Percentiles rank a stretch among this genome's conserved stretches.
Conservation (phyloP, 1,140 invertebrate genomes). For the Augochlora pura region DNA sequence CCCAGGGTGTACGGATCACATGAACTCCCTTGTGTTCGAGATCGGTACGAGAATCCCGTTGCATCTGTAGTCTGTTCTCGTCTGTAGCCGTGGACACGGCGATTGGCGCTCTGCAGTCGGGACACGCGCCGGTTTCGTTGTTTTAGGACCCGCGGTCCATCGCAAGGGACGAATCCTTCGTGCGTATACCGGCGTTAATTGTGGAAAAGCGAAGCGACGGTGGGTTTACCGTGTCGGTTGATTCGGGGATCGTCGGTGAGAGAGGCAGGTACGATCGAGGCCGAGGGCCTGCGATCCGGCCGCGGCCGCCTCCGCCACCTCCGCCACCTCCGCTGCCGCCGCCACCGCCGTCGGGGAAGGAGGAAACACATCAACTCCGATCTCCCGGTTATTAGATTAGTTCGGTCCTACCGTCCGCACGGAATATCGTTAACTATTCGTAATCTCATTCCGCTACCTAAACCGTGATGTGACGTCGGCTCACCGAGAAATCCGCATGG, state of each 20-base stretch:
- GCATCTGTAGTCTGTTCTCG: neutral
- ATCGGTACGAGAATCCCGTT: neutral
- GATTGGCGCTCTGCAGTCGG: slow-evolving; percentile 37
- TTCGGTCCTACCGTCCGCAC: slow-evolving; percentile 56
- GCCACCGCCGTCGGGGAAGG: neutral
- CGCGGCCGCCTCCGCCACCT: too few species aligned
- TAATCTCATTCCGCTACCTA: slow-evolving; percentile 58
- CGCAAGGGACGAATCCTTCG: slow-evolving; percentile 48
- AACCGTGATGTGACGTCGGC: slow-evolving; percentile 51
- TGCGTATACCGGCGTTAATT: slow-evolving; percentile 63
- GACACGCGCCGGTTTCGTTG: slow-evolving; percentile 64
- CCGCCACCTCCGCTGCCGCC: too few species aligned
- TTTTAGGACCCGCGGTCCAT: slow-evolving; percentile 65
- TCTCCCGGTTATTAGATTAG: slow-evolving; percentile 65
- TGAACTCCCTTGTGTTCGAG: too few species aligned
- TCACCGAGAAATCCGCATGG: slow-evolving; percentile 51
- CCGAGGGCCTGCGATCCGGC: slow-evolving; percentile 1
- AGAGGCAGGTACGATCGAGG: slow-evolving; percentile 32
- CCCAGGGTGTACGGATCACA: neutral
- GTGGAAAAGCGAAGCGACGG: slow-evolving; percentile 59
- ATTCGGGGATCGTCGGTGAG: slow-evolving; percentile 38
- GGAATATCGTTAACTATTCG: slow-evolving; percentile 65
- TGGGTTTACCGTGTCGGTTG: slow-evolving; percentile 53
- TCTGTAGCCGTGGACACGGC: neutral
- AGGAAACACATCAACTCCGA: slow-evolving; percentile 45